These are phyloP conservation scores for Eospalax fontanierii DNA, from an alignment of 2,797 vertebrate genomes.

Conservation along the genomic window DNA sequence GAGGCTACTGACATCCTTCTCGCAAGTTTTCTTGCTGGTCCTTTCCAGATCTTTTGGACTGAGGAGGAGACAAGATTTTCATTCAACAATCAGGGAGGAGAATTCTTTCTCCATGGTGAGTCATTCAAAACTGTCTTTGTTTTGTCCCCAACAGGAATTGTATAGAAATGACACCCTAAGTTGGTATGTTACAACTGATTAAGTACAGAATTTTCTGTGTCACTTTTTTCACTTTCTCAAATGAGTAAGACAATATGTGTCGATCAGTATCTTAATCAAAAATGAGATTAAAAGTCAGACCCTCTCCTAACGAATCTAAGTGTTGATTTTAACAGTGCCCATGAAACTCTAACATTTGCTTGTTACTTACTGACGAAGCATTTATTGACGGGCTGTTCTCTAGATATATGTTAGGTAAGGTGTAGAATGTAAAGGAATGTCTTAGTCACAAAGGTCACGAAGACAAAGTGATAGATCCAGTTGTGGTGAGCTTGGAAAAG, in stretches of 20 bases:
- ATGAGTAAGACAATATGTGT: not conserved
- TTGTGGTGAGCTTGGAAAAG: not conserved
- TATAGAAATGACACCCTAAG: not conserved
- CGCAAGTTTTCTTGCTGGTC: not conserved
- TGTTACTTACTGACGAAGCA: not conserved
- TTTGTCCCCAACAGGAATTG: not conserved
- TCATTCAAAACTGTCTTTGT: not conserved
- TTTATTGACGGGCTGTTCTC: not conserved
- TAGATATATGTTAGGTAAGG: not conserved
- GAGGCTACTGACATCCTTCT: not conserved
- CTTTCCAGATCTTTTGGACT: constrained; percentile 29
- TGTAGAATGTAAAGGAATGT: not conserved
- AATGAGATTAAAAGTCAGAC: constrained; percentile 33
- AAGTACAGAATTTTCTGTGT: not conserved
- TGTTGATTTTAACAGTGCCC: constrained; percentile 1
- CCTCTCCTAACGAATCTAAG: not conserved
- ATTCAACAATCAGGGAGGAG: not conserved
- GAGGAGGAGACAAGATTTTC: not conserved
- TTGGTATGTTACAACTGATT: constrained; percentile 13
- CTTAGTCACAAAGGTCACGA: not conserved
- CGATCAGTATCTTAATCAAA: constrained; percentile 9
- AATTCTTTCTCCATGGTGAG: not conserved
- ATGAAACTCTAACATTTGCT: not conserved
- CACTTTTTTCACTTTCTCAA: not conserved
- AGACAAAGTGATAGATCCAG: not conserved